Evolutionary conservation across 1,140 invertebrate genomes (phyloP).

Genomic region (Drosophila yakuba): DNA sequence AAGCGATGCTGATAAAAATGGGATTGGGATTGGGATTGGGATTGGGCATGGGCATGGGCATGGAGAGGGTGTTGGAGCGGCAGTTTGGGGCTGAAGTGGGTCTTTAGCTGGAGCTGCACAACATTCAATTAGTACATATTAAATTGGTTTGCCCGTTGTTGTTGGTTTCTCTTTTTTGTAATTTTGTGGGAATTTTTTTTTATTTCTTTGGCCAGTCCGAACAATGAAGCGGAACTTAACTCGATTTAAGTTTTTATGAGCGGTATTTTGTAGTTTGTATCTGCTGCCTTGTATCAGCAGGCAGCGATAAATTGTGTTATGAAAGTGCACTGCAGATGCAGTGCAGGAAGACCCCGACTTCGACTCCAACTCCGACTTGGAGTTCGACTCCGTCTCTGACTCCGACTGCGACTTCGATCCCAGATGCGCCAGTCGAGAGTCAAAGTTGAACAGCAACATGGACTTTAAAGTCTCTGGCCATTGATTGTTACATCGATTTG

Average conservation of each 20-base stretch:
- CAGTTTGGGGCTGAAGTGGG: slow-evolving; percentile 15
- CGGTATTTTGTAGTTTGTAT: slow-evolving; percentile 61
- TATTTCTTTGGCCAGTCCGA: slow-evolving; percentile 42
- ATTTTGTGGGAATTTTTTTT: slow-evolving; percentile 10
- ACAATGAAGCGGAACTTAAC: slow-evolving; percentile 74
- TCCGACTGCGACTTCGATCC: not conserved
- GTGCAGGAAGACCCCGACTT: slow-evolving; percentile 43
- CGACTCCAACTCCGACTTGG: not conserved
- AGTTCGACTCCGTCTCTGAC: not conserved
- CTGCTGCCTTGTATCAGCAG: slow-evolving; percentile 59
- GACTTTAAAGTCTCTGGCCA: slow-evolving; percentile 15
- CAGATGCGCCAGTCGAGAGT: slow-evolving; percentile 30
- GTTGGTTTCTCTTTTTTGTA: slow-evolving; percentile 35
- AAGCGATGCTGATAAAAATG: slow-evolving; percentile 54
- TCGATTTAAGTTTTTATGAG: slow-evolving; percentile 75
- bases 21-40: slow-evolving; percentile 13
- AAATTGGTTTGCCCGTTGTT: slow-evolving; percentile 63
- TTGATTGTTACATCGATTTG: slow-evolving; percentile 47
- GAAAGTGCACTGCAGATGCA: slow-evolving; percentile 57
- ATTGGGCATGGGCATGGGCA: slow-evolving; percentile 22
- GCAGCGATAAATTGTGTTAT: slow-evolving; percentile 69
- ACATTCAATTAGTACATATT: slow-evolving; percentile 77
- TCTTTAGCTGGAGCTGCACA: slow-evolving; percentile 49
- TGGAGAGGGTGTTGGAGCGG: slow-evolving; percentile 13
- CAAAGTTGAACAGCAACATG: slow-evolving; percentile 51